Evolutionary conservation across 2,797 vertebrate species (phyloP), one percentile per base, ranked within the genome.

Genomic region (Clarias pachynema): DNA sequence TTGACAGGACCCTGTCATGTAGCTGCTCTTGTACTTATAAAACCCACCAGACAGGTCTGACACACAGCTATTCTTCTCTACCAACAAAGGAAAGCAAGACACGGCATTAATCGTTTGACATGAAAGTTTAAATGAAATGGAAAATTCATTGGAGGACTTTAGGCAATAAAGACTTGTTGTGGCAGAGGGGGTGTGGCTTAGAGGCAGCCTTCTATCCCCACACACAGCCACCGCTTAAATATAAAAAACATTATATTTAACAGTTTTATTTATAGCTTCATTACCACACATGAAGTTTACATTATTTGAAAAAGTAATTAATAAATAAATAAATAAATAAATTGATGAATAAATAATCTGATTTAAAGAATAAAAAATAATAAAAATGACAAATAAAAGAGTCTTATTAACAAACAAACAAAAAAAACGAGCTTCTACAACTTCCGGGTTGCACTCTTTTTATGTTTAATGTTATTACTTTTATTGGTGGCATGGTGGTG

Each of bases 31-130:
- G 85, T 88, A 73, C 65, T 40, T 31, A 40, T 29, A 31, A 14
- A 90, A 92, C 91, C 90, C 75, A 79, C 86, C 89, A 89, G 92
- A 93, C 93, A 83, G 90, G 94, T 92, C 88, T 81, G 74, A 40
- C 24, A n/a, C 15, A 37, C 70, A 83, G 31, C 56, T 37, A 59
- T 26, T 75, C 4, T 62, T 81, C 68, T 34, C 44, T 34, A 26
- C 22, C 68, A 53, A n/a, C 22, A n/a, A 34, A 37, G 0, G 24
- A 40, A 31, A 20, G 6, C 31, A 29, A 34, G 8, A 53, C 10
- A 53, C 3, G 18, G 0, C 87, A 72, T 53, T 56, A 70, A 66
- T 40, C 18, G 0, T 44, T 49, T 44, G 37, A 18, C 24, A 18
- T 26, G 0, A 63, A 79, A 18, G 77, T 62, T 24, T 63, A 44